Base-by-base conservation (phyloP, 2,888 invertebrate species). In the Platyscelio sp. region DNA sequence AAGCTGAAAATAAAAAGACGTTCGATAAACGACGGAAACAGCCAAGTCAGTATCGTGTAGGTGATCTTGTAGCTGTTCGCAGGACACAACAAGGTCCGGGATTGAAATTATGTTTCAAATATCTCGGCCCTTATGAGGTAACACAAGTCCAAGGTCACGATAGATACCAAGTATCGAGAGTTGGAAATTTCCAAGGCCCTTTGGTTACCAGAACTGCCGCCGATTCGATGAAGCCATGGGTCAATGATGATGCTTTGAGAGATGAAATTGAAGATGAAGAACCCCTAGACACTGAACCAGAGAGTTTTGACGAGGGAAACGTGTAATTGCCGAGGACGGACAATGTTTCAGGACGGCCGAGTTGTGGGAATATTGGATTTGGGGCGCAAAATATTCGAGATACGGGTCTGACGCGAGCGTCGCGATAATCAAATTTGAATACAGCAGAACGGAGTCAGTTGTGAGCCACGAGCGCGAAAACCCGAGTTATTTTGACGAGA, bases 51-150 rank as follows among this genome's bases (percentile, higher is more conserved):
- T 71, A 71, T 56, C n/a, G 40, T 20, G 58, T 18, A 26, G 58
- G 58, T 33, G 71, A 71, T 33, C 20, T 71, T 13, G 71, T 71
- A 15, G 71, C 71, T n/a, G 43, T 71, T 20, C 18, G 9, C 5
- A 29, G 71, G 26, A 71, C 71, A 11, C 60, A 60, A 60, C 60
- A 43, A 43, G 43, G 43, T 15, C 43, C 43, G 3, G 43, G 43
- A 15, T 43, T 43, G n/a, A 43, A 43, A 15, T 43, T 43, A 15
- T 7, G 9, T 7, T 43, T 43, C 15, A 43, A 43, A 15, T 43
- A 15, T 43, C 60, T 60, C n/a, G 60, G 60, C 6, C 60, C 60
- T 27, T 60, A 60, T 20, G 60, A 60, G 20, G 60, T 60, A n/a
- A 38, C 38, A 27, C 29, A 38, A 60, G 60, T 27, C 27, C n/a